Base-by-base conservation (phyloP, 2,113 vertebrate genomes). In the Lasiurus borealis region DNA sequence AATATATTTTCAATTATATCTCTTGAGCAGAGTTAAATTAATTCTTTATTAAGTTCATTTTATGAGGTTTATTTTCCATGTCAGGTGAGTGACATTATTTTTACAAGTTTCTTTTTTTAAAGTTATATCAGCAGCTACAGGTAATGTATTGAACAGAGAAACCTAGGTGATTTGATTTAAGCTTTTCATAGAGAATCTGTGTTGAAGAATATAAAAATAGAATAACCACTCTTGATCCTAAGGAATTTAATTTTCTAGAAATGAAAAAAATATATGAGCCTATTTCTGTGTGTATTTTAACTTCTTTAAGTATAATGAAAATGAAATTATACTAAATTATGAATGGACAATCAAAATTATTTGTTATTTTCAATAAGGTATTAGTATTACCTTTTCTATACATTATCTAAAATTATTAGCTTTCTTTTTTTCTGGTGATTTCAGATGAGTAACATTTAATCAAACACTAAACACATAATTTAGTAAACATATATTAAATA, bases 31-130 rank as follows among this genome's bases (percentile, higher is more conserved):
- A 85, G 19, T 88, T 86, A 76, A 92, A 36, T 73, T 44, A 91
- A 2, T 52, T 83, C n/a, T 95, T 96, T 95, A 80, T 97, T 95
- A 95, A 90, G 76, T 84, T 95, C 62, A 64, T 87, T 62, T 40
- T 68, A 0, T 88, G 46, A 96, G 85, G 52, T 90, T 90, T 85
- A 80, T 83, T 86, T 89, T 76, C 75, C 48, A 15, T 95, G 15
- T 90, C 72, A 83, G 40, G 19, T 91, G 40, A 86, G 34, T 88
- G n/a, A 72, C 52, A n/a, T 77, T 76, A 34, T 96, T 91, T 93
- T 93, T 83, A 81, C 3, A 83, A n/a, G 73, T 66, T 31, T 66
- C 54, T 69, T 40, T 75, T 36, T 73, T 72, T 69, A 16, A 46
- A 34, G 46, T 85, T 52, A 27, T 46, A 83, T 34, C 31, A 78